phyloP scores from a whole-genome alignment of 2,888 invertebrate genomes.

The Nineta flava region DNA sequence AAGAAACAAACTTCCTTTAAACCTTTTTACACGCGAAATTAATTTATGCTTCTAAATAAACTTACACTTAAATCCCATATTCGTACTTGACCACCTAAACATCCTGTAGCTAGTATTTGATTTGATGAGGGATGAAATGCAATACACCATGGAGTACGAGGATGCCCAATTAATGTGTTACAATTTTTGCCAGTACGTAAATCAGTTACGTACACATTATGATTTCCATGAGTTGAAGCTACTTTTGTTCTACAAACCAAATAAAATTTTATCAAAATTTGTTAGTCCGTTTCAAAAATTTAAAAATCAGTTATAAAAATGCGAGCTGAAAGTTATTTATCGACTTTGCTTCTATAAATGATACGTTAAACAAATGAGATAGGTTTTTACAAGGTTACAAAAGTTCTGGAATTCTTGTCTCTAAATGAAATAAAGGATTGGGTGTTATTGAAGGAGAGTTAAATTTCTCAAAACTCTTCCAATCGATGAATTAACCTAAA shows the following conservation, averaged over 20 bases:
- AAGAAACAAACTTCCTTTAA: too few relatives aligned
- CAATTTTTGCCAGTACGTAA: constrained; percentile 62
- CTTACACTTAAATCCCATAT: constrained; percentile 72
- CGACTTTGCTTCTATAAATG: too few relatives aligned
- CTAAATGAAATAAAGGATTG: too few relatives aligned
- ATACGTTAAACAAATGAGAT: too few relatives aligned
- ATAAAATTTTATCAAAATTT: constrained; percentile 13
- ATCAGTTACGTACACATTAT: constrained; percentile 73
- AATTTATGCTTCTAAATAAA: not conserved
- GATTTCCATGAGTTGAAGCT: constrained; percentile 81
- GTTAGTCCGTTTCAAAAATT: not conserved
- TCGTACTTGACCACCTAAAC: constrained; percentile 75
- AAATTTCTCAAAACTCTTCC: too few relatives aligned
- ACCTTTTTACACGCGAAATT: too few relatives aligned
- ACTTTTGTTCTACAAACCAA: constrained; percentile 47
- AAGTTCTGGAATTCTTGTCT: too few relatives aligned
- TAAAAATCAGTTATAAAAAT: constrained; percentile 2
- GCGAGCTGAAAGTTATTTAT: not conserved
- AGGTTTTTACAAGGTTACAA: too few relatives aligned
- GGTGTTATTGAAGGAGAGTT: too few relatives aligned
- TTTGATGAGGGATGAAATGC: constrained; percentile 75
- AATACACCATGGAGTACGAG: constrained; percentile 80
- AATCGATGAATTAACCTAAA: too few relatives aligned
- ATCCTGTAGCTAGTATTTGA: constrained; percentile 74
- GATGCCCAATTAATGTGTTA: constrained; percentile 63